Evolutionary conservation across 2,888 invertebrate genomes (phyloP).

Genomic region (Agrenia bidenticulata): DNA sequence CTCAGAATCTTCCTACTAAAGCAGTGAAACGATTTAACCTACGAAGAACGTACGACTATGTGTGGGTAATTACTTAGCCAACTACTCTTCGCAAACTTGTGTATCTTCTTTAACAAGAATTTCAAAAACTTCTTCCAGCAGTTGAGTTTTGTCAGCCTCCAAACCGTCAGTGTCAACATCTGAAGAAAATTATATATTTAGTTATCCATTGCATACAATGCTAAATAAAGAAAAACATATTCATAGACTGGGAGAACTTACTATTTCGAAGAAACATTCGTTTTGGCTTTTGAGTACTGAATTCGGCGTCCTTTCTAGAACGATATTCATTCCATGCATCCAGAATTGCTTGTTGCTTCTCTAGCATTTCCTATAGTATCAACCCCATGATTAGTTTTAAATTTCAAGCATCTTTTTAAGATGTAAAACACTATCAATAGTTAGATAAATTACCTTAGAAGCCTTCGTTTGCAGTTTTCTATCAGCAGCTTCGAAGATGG

Average conservation of each 20-base stretch:
- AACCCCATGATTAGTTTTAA: too few relatives aligned
- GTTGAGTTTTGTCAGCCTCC: constrained; percentile 78
- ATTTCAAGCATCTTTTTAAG: too few relatives aligned
- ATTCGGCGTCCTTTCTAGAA: constrained; percentile 71
- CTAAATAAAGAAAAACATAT: too few relatives aligned
- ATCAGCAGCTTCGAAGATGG: constrained; percentile 95
- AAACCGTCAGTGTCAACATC: constrained; percentile 92
- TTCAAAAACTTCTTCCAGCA: constrained; percentile 94
- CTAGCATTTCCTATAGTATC: constrained; percentile 71
- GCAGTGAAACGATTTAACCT: too few relatives aligned
- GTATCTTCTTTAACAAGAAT: constrained; percentile 79
- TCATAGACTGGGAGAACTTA: constrained; percentile 59
- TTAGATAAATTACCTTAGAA: constrained; percentile 71
- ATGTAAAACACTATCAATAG: too few relatives aligned
- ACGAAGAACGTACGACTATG: too few relatives aligned
- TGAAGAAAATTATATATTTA: constrained; percentile 57
- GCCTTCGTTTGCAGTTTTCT: constrained; percentile 87
- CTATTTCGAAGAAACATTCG: constrained; percentile 83
- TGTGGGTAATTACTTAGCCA: too few relatives aligned
- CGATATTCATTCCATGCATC: constrained; percentile 82
- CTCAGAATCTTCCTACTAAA: too few relatives aligned
- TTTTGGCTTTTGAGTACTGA: constrained; percentile 73
- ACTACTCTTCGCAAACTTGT: constrained; percentile 48
- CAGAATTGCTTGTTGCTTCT: constrained; percentile 84
- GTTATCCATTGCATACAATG: not conserved